Conservation (phyloP, 2,113 vertebrate species). For the Stigmatopora nigra region DNA sequence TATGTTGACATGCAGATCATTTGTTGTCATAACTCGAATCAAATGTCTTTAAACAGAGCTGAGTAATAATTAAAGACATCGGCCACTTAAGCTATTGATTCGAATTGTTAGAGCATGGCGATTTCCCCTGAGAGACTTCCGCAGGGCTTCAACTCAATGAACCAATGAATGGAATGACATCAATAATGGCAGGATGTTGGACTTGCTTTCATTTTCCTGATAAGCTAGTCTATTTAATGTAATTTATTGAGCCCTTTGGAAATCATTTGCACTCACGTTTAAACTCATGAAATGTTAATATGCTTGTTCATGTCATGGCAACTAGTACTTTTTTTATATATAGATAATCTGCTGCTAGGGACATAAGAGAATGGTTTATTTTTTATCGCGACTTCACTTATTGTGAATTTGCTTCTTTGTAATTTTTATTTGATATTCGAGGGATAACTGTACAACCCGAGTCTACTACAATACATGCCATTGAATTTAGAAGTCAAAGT, state of each 20-base stretch:
- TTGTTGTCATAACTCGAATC: slow-evolving; percentile 6
- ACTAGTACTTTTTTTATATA: not conserved
- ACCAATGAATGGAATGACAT: not conserved
- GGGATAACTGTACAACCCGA: not conserved
- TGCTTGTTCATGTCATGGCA: not conserved
- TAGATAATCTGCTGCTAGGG: not conserved
- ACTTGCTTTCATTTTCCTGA: not conserved
- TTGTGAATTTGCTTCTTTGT: too few relatives aligned
- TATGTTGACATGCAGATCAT: not conserved
- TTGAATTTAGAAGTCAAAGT: not conserved
- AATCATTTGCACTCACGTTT: too few relatives aligned
- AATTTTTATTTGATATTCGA: too few relatives aligned
- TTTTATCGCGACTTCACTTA: too few relatives aligned
- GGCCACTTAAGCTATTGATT: slow-evolving; percentile 31
- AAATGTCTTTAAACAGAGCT: slow-evolving; percentile 5
- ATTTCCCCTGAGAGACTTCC: slow-evolving; percentile 36
- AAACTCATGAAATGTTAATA: too few relatives aligned
- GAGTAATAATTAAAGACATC: slow-evolving; percentile 22
- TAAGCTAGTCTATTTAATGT: not conserved
- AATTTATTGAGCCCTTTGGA: not conserved
- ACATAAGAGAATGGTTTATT: too few relatives aligned
- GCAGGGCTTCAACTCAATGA: slow-evolving; percentile 2
- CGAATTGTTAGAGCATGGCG: slow-evolving; percentile 12
- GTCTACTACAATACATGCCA: not conserved
- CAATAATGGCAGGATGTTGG: not conserved